Conservation (phyloP, 2,797 vertebrate genomes). For the Meriones psammophilus region DNA sequence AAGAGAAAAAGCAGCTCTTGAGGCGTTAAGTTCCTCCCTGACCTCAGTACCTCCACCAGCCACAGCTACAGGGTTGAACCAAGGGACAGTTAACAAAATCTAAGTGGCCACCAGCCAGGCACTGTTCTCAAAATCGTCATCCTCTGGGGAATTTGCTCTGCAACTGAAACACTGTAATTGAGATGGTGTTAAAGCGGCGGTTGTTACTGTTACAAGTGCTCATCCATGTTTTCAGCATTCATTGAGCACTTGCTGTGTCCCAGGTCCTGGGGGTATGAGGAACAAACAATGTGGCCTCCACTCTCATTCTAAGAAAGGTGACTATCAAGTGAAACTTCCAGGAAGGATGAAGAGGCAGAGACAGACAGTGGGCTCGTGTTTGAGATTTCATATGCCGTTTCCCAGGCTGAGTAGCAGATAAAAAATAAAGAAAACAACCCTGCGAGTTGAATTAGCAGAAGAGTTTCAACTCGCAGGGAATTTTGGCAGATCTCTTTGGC, state of each 20-base stretch:
- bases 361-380: not conserved
- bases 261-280: no score
- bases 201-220: not conserved
- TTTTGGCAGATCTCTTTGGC: not conserved
- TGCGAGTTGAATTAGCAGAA: fast-evolving
- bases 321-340: no score
- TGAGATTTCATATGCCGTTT: not conserved
- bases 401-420: not conserved
- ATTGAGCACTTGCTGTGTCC: not conserved
- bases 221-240: not conserved
- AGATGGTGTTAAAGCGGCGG: no score
- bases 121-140: not conserved
- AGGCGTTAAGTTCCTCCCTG: not conserved
- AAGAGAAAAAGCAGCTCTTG: not conserved
- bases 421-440: no score
- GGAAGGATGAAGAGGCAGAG: not conserved
- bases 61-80: fast-evolving
- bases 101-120: not conserved
- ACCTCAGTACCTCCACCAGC: not conserved
- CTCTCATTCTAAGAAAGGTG: not conserved
- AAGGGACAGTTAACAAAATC: fast-evolving
- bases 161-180: no score
- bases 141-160: not conserved
- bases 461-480: not conserved
- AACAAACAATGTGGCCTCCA: not conserved